Base-by-base conservation (phyloP, 2,113 vertebrate genomes). In the Xenopus borealis region DNA sequence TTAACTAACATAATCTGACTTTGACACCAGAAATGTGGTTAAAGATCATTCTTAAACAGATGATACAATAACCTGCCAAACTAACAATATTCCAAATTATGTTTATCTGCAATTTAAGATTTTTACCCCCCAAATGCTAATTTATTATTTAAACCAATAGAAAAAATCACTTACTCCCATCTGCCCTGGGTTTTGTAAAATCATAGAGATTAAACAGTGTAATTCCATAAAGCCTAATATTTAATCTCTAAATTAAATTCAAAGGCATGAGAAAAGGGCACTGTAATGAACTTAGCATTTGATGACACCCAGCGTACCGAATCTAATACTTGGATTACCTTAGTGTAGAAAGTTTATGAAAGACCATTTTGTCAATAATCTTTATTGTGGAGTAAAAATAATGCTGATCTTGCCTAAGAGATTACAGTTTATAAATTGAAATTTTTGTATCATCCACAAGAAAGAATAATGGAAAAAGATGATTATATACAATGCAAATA, bases 171-270 rank as follows among this genome's bases (percentile, higher is more conserved):
- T 72, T 79, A 74, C 75, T 85, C 83, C 81, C 80, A 85, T 78
- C 78, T 80, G 82, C 68, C 70, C 79, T 75, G 75, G 78, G 85
- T 71, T 0, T 81, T 79, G 84, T 80, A 87, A 85, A 78, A 86
- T 77, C 80, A 78, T 75, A 81, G 84, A 91, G 88, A 91, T 89
- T 88, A 87, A 87, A 86, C 72, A 85, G 82, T 68, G 83, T 82
- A 86, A 89, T 86, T 79, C 80, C 83, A 84, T 86, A 92, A 95
- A 95, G 94, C 94, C 93, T 92, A 93, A 95, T 94, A 90, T 89
- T 86, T 93, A 94, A 93, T 92, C 92, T 90, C 90, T 88, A 93
- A 94, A 95, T 93, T 93, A 92, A 91, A 95, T 93, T 92, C 87
- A 85, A 86, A 81, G 81, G 88, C 89, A 94, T 93, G 91, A 94